Base-by-base conservation (phyloP, 2,888 invertebrate species). In the Drosophila paranaensis region DNA sequence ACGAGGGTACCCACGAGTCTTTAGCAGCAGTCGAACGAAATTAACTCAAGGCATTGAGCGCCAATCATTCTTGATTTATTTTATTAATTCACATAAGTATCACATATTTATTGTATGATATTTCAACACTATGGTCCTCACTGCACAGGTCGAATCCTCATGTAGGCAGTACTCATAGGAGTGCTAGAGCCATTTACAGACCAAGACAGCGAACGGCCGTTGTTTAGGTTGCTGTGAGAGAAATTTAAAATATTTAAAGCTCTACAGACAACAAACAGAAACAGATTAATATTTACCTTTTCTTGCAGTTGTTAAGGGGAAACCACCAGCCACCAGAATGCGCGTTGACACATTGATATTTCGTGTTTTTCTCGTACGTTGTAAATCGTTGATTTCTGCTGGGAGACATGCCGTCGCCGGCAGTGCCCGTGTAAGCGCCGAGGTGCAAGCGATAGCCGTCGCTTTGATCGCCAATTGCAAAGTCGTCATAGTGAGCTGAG, bases 111-210 rank as follows among this genome's bases (percentile, higher is more conserved):
- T 11, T 11, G 13, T 13, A 2, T 13, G 45, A 25, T 25, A 2
- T 13, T 13, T 45, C 13, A 13, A 25, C 2, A 6, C 11, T 16
- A 16, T 9, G 16, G 16, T 10, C 16, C 8, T 11, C 11, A 20
- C 43, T 43, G 20, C 20, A 20, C 27, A 2, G 54, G 70, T 3
- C 56, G 71, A 37, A 63, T 71, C 35, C 16, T n/a, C 43, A 65
- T 58, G 10, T 2, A 2, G 0, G 55, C 43, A 14, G 1, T 2
- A 9, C 11, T 51, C 46, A 61, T 64, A 33, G 33, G 27, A 55
- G 40, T 27, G 60, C 43, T 50, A 48, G 3, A 2, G 3, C 27
- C 11, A 27, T 55, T 11, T 11, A 3, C 8, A 2, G 11, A 13
- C 46, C 46, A 46, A 14, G 13, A 2, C 11, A 20, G 25, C 8